Conservation (phyloP, 2,888 invertebrate genomes). For the Synanthedon formicaeformis region DNA sequence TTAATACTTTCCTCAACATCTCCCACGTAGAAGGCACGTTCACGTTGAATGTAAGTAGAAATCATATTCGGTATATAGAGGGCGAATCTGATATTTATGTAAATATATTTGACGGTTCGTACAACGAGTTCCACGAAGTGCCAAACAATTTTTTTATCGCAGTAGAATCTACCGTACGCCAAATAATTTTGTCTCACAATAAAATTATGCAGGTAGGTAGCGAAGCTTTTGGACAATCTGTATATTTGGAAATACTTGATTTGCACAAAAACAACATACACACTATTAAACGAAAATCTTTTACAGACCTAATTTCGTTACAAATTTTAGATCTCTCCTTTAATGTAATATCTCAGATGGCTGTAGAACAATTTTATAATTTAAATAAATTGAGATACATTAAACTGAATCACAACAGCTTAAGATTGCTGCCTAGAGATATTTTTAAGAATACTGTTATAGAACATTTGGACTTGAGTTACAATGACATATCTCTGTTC, state of each 20-base stretch:
- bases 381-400: slow-evolving; percentile 79
- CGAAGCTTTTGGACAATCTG: slow-evolving; percentile 79
- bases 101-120: slow-evolving; percentile 77
- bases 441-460: slow-evolving; percentile 83
- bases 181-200: slow-evolving; percentile 81
- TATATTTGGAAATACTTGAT: slow-evolving; percentile 78
- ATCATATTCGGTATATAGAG: slow-evolving; percentile 66
- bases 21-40: slow-evolving; percentile 75
- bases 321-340: slow-evolving; percentile 84
- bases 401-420: slow-evolving; percentile 78
- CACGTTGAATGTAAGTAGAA: slow-evolving; percentile 81
- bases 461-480: slow-evolving; percentile 83
- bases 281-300: slow-evolving; percentile 79
- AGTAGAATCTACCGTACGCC: slow-evolving; percentile 73
- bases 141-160: slow-evolving; percentile 75
- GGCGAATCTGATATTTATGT: slow-evolving; percentile 70
- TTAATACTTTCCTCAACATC: slow-evolving; percentile 77
- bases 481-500: slow-evolving; percentile 83
- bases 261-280: slow-evolving; percentile 81
- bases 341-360: slow-evolving; percentile 81
- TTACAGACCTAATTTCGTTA: slow-evolving; percentile 78
- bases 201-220: slow-evolving; percentile 76
- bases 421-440: slow-evolving; percentile 81
- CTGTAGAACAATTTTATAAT: slow-evolving; percentile 84
- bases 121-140: slow-evolving; percentile 75